phyloP scores from a whole-genome alignment of 2,888 invertebrate genomes.

The Seira musarum region DNA sequence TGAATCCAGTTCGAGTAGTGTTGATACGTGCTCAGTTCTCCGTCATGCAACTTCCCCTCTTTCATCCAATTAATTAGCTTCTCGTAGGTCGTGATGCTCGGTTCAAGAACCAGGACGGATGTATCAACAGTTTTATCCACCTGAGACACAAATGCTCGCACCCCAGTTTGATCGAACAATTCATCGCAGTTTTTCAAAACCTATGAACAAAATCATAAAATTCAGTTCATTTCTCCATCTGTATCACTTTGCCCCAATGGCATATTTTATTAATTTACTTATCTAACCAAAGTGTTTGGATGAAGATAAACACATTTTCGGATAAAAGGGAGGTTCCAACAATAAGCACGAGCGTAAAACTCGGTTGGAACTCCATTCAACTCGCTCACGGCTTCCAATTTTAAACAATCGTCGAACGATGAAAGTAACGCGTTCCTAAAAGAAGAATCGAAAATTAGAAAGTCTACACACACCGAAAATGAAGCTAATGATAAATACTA shows the following conservation, averaged over 20 bases:
- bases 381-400: constrained; percentile 21
- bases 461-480: neutral
- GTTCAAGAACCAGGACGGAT: constrained; percentile 19
- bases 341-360: constrained; percentile 49
- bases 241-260: no score
- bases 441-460: neutral
- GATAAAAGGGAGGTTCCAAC: constrained; percentile 56
- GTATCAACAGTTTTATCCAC: neutral
- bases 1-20: constrained; percentile 30
- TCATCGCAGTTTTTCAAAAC: constrained; percentile 44
- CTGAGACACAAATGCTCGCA: neutral
- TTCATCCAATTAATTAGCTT: constrained; percentile 41
- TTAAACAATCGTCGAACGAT: constrained; percentile 40
- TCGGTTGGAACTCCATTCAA: constrained; percentile 52
- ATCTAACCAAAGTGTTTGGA: constrained; percentile 55
- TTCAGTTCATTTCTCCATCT: no score
- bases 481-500: neutral
- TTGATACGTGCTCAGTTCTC: constrained; percentile 1
- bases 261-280: no score
- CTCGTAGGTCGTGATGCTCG: constrained; percentile 26
- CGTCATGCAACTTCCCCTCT: constrained; percentile 6
- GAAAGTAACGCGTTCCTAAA: constrained; percentile 27
- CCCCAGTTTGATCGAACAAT: constrained; percentile 27
- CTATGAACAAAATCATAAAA: neutral
- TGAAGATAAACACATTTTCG: constrained; percentile 53